phyloP scores from a whole-genome alignment of 2,797 vertebrate species.

The Rhabdophis nuchalis region DNA sequence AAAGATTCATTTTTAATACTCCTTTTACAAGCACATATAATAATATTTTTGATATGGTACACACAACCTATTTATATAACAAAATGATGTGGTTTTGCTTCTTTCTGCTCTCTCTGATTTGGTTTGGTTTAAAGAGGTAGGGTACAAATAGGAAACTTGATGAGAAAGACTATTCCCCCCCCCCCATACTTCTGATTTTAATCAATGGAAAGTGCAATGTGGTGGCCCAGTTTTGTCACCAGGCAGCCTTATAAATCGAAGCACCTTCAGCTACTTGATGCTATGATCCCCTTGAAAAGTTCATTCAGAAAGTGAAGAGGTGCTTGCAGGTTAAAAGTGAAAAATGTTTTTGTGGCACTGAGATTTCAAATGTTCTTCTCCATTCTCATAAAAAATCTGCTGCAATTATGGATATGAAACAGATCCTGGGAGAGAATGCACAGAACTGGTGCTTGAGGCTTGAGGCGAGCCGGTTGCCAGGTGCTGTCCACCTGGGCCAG shows the following conservation, averaged over 20 bases:
- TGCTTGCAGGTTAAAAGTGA: conserved; percentile 34
- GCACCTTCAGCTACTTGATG: conserved; percentile 35
- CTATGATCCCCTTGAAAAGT: conserved; percentile 39
- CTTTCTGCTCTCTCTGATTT: conserved; percentile 47
- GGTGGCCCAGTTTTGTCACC: conserved; percentile 53
- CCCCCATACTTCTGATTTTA: conserved; percentile 49
- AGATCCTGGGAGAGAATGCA: conserved; percentile 67
- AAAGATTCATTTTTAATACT: conserved; percentile 28
- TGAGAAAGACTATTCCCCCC: conserved; percentile 63
- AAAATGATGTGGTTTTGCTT: conserved; percentile 35
- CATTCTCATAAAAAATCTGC: conserved; percentile 49
- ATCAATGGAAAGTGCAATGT: conserved; percentile 46
- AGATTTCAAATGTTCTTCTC: conserved; percentile 35
- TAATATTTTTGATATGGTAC: neutral
- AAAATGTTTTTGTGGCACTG: neutral
- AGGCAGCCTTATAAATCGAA: conserved; percentile 50
- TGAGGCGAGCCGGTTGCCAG: conserved; percentile 65
- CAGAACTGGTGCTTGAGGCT: conserved; percentile 71
- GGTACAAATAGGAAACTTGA: conserved; percentile 60
- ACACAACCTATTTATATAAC: conserved; percentile 22
- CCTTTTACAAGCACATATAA: conserved; percentile 42
- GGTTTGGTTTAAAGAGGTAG: conserved; percentile 59
- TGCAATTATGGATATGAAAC: conserved; percentile 44
- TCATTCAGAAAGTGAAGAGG: conserved; percentile 36
- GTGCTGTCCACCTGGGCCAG: conserved; percentile 61